Evolutionary conservation across 2,888 invertebrate genomes (phyloP).

Genomic region (Toxonevra muliebris): DNA sequence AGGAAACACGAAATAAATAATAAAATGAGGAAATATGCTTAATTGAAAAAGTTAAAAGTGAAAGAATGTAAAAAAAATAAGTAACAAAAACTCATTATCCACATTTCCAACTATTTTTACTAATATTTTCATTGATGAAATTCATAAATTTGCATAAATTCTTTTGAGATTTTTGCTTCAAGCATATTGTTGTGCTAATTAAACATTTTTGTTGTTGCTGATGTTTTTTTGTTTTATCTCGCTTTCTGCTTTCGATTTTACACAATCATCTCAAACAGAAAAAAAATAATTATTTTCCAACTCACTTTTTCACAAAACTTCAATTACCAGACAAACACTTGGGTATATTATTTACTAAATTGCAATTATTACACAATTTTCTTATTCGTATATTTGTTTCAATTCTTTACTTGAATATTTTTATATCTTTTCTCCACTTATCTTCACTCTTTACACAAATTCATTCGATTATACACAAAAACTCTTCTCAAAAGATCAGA

Average conservation of each 20-base stretch:
- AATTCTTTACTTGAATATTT: not conserved
- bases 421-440: not conserved
- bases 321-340: too few species aligned
- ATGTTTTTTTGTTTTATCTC: too few species aligned
- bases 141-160: too few species aligned
- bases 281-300: not conserved
- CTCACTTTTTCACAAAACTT: not conserved
- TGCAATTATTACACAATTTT: too few species aligned
- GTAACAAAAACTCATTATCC: too few species aligned
- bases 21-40: too few species aligned
- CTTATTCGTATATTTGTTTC: not conserved
- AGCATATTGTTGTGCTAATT: conserved; percentile 3
- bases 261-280: not conserved
- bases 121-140: too few species aligned
- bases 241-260: not conserved
- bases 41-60: too few species aligned
- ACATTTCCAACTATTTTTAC: too few species aligned
- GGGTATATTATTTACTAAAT: too few species aligned
- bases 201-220: not conserved
- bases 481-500: not conserved
- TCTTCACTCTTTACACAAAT: conserved; percentile 7
- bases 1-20: too few species aligned
- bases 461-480: conserved; percentile 28
- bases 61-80: too few species aligned
- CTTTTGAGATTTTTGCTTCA: not conserved